Base-by-base conservation (phyloP, 2,888 invertebrate genomes). In the Luffia ferchaultella region DNA sequence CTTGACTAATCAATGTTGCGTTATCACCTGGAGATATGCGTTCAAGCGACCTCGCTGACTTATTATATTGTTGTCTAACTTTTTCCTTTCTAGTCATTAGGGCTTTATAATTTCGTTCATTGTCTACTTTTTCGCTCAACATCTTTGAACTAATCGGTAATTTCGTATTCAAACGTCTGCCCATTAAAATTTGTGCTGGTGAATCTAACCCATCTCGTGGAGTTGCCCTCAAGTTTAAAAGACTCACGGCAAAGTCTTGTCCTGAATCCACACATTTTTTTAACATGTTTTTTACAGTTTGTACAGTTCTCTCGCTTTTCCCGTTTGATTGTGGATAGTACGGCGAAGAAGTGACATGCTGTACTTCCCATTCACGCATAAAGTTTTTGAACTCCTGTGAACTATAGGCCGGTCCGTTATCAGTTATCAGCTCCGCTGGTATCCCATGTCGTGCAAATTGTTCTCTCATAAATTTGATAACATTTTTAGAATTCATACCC, bases 331-430 rank as follows among this genome's bases (percentile, higher is more conserved):
- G 5, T 30, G 44, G 43, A 16, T 18, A 17, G 45, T 50, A 50
- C 2, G 50, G 50, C 18, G 45, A 45, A 7, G 50, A 50, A 18
- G 52, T 50, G 40, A 44, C 50, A 46, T 51, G 53, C 43, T 45
- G 50, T 30, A 52, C 50, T 45, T 51, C 45, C 51, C 51, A 53
- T 50, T 53, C 48, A 42, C 47, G 47, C 42, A 30, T 41, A 50
- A 54, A 54, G 17, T 45, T 50, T 43, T 41, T 41, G 41, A 54
- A 54, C n/a, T 49, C 49, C 20, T 15, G 15, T 17, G 43, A 43
- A 44, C 43, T 30, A 44, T 19, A 49, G 16, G 49, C 20, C 19
- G 49, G 49, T 1, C 49, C 49, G 20, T 44, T 44, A 15, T 49
- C 48, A 15, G 48, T 19, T 3, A 42, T 42, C 16, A 48, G 7